phyloP scores from a whole-genome alignment of 2,888 invertebrate species.

The Gerris lacustris region DNA sequence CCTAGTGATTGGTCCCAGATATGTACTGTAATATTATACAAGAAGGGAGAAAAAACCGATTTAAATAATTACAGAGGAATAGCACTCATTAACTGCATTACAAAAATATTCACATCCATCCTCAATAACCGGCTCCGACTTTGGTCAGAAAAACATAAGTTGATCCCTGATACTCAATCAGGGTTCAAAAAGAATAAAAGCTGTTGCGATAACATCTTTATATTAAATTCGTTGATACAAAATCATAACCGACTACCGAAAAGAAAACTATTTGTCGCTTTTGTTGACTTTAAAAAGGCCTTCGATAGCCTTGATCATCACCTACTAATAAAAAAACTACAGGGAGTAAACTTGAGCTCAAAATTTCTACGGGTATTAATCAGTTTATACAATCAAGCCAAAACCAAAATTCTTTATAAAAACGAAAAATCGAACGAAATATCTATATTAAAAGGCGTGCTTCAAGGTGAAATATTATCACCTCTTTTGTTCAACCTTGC shows the following conservation, averaged over 20 bases:
- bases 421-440: background rate
- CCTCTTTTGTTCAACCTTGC: constrained; percentile 6
- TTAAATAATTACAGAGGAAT: constrained; percentile 8
- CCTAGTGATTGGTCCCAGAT: background rate
- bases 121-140: background rate
- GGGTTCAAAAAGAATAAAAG: background rate
- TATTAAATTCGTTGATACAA: constrained; percentile 7
- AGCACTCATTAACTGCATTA: background rate
- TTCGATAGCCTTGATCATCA: constrained; percentile 7
- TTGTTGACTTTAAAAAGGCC: constrained; percentile 9
- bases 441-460: background rate
- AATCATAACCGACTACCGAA: background rate
- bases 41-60: constrained; percentile 10
- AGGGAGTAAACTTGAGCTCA: background rate
- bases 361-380: background rate
- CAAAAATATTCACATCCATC: constrained; percentile 3
- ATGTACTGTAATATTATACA: background rate
- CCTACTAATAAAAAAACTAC: background rate
- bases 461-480: constrained; percentile 5
- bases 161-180: too few species aligned
- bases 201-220: constrained; percentile 7
- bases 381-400: constrained; percentile 6
- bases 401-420: background rate
- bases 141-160: background rate
- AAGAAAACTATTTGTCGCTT: constrained; percentile 4